Evolutionary conservation across 2,797 vertebrate species (phyloP).

Genomic region (Silurus aristotelis): DNA sequence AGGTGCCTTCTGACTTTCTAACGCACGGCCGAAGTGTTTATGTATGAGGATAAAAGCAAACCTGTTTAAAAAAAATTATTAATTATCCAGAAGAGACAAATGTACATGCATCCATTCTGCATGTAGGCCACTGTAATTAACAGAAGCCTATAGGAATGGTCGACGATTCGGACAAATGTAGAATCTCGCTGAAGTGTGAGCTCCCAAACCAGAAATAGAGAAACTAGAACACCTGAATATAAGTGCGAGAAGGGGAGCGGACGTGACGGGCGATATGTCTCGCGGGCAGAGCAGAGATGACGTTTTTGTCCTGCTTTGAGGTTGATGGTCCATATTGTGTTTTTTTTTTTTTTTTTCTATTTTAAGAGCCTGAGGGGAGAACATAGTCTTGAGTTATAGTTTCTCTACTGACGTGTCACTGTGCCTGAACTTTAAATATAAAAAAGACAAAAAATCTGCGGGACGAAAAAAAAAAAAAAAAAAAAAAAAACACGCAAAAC

Average conservation of each 20-base stretch:
- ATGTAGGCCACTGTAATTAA: neutral
- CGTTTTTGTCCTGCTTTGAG: neutral
- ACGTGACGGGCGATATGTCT: neutral
- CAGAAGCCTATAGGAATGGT: neutral
- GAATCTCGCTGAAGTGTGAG: neutral
- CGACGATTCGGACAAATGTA: neutral
- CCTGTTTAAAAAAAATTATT: too few species aligned
- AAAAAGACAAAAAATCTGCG: too few species aligned
- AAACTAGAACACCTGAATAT: slow-evolving; percentile 13
- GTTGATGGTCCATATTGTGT: neutral
- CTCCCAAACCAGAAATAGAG: neutral
- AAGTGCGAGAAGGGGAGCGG: neutral
- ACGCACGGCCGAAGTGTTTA: too few species aligned
- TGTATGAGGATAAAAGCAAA: too few species aligned
- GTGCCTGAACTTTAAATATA: neutral
- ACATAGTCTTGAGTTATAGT: neutral
- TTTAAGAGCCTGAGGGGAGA: neutral
- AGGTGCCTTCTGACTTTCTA: too few species aligned
- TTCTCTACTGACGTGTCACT: neutral
- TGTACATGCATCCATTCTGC: neutral
- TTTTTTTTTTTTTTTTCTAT: neutral
- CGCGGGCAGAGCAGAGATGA: neutral
- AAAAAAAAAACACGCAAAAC: too few species aligned
- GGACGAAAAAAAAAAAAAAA: too few species aligned
- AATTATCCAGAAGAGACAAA: too few species aligned